phyloP scores from a whole-genome alignment of 2,888 invertebrate species.

The Cartodere bifasciata region DNA sequence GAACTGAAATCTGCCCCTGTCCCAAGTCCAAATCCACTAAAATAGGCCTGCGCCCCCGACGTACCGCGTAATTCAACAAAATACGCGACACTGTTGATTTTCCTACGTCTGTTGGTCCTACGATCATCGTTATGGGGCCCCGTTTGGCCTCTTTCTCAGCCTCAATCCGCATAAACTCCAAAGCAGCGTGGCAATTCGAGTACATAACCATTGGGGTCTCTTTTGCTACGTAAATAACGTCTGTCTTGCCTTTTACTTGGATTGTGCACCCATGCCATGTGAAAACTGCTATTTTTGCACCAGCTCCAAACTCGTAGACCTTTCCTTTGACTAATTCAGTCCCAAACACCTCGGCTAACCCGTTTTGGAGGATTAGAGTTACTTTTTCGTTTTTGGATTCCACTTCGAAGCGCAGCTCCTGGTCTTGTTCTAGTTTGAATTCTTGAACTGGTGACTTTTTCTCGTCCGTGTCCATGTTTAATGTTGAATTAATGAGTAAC shows the following conservation, averaged over 20 bases:
- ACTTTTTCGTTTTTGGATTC: slow-evolving; percentile 79
- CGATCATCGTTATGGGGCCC: slow-evolving; percentile 81
- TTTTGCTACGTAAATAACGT: slow-evolving; percentile 88
- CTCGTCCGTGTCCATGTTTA: no score
- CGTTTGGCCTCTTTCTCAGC: slow-evolving; percentile 62
- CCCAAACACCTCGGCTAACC: slow-evolving; percentile 93
- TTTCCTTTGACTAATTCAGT: slow-evolving; percentile 90
- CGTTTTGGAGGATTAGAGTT: slow-evolving; percentile 69
- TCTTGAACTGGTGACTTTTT: slow-evolving; percentile 40
- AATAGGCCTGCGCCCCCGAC: slow-evolving; percentile 78
- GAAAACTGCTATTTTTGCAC: slow-evolving; percentile 90
- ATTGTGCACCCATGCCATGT: slow-evolving; percentile 92
- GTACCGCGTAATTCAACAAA: slow-evolving; percentile 87
- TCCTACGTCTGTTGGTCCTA: slow-evolving; percentile 92
- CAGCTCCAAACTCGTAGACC: slow-evolving; percentile 76
- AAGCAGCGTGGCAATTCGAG: slow-evolving; percentile 86
- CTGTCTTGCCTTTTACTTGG: slow-evolving; percentile 76
- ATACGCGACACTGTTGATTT: slow-evolving; percentile 79
- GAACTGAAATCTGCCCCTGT: slow-evolving; percentile 83
- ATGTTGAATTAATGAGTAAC: no score
- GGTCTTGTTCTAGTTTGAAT: slow-evolving; percentile 74
- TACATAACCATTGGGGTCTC: slow-evolving; percentile 97
- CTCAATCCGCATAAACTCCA: slow-evolving; percentile 76
- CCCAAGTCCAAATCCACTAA: slow-evolving; percentile 94
- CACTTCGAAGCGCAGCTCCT: slow-evolving; percentile 89